Evolutionary conservation across 2,113 vertebrate species (phyloP), one percentile per base, ranked within the genome.

Genomic region (Riparia riparia): DNA sequence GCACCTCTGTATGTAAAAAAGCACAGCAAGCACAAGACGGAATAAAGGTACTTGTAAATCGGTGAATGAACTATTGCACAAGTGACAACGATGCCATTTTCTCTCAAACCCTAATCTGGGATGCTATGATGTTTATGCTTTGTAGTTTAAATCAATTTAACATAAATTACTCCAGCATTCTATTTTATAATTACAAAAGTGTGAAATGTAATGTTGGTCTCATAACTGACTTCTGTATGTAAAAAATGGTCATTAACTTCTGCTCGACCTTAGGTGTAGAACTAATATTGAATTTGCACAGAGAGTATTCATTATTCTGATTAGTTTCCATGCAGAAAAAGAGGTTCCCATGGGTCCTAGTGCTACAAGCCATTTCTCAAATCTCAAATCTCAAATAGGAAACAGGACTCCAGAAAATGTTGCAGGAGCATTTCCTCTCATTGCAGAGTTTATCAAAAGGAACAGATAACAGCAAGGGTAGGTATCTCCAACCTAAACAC

Each of bases 241-340:
- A 86, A 97, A 93, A 97, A 97, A 97, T 86, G 93, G 92, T 97
- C 97, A 97, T 98, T 98, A 98, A 98, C 96, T 98, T 98, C 91
- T 94, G 80, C 91, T 95, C 97, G 97, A 98, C 98, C 97, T 96
- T 97, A 95, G 78, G 82, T 97, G 32, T 85, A 95, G 87, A 95
- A 82, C 70, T 87, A 96, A 97, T 97, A 98, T 65, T 97, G 93
- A 94, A 97, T 97, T 96, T 95, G 82, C 80, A 92, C 80, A 93
- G 90, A 95, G 85, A 91, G 60, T 73, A 91, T 50, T 97, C 94
- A 97, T 97, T 97, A 96, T 69, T 81, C 87, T 94, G 61, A 78
- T 97, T 87, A 71, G 93, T 66, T 98, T 95, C 88, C 78, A 92
- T 1, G 1, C 70, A 97, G 96, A 96, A 92, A 96, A 97, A 89